Conservation (phyloP, 2,113 vertebrate species). For the Labeo catla region DNA sequence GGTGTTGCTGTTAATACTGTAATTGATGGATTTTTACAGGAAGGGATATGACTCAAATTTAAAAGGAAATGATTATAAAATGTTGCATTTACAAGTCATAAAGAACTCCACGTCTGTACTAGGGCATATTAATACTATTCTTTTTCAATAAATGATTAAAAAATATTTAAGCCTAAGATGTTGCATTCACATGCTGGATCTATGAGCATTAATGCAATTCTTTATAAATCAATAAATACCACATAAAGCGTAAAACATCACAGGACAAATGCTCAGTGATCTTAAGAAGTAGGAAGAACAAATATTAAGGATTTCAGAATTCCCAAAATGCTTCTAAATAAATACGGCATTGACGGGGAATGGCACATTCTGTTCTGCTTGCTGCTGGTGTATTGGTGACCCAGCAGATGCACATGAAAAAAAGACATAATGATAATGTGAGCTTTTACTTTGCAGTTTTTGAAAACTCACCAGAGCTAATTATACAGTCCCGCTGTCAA, state of each 20-base stretch:
- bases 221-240: no score
- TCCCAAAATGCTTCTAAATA: not conserved
- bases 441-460: constrained; percentile 46
- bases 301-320: not conserved
- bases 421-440: constrained; percentile 42
- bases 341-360: not conserved
- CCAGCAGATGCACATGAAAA: constrained; percentile 15
- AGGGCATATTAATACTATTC: not conserved
- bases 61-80: not conserved
- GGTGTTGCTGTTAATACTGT: not conserved
- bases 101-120: not conserved
- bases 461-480: constrained; percentile 48
- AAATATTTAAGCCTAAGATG: not conserved
- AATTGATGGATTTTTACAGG: not conserved
- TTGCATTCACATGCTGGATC: not conserved
- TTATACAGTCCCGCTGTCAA: constrained; percentile 46
- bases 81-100: not conserved
- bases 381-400: not conserved
- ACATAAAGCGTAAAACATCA: no score
- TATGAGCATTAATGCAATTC: not conserved
- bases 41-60: not conserved
- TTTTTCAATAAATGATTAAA: not conserved
- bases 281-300: not conserved
- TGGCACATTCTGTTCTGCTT: constrained; percentile 12
- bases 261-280: not conserved